Conservation (phyloP, 2,888 invertebrate genomes). For the Pteria penguin region DNA sequence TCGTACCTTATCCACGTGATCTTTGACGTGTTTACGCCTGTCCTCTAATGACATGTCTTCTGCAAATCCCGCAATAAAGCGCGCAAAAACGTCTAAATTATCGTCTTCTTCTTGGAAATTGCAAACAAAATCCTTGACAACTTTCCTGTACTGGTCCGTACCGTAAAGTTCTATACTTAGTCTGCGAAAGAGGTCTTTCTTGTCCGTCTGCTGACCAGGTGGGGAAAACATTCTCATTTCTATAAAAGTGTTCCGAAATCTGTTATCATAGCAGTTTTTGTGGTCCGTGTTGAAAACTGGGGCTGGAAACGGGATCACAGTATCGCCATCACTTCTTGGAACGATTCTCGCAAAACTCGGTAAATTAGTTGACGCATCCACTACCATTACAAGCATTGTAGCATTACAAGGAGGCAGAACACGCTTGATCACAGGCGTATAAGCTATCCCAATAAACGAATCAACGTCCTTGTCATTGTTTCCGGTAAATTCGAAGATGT, state of each 20-base stretch:
- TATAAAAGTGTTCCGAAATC: background rate
- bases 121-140: background rate
- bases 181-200: slow-evolving; percentile 15
- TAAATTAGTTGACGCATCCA: background rate
- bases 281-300: background rate
- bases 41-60: background rate
- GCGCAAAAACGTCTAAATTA: slow-evolving; percentile 7
- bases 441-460: background rate
- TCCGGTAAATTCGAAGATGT: background rate
- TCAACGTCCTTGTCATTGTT: background rate
- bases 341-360: background rate
- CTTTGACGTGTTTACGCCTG: background rate
- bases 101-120: slow-evolving; percentile 20
- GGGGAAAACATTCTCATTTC: background rate
- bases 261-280: background rate
- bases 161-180: slow-evolving; percentile 21
- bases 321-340: background rate
- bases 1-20: background rate
- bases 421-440: background rate
- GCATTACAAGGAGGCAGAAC: background rate
- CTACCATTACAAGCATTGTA: background rate
- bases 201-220: background rate
- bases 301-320: background rate
- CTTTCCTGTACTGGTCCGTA: background rate
- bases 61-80: background rate